Evolutionary conservation across 1,140 invertebrate genomes (phyloP).

Genomic region (Apis cerana): DNA sequence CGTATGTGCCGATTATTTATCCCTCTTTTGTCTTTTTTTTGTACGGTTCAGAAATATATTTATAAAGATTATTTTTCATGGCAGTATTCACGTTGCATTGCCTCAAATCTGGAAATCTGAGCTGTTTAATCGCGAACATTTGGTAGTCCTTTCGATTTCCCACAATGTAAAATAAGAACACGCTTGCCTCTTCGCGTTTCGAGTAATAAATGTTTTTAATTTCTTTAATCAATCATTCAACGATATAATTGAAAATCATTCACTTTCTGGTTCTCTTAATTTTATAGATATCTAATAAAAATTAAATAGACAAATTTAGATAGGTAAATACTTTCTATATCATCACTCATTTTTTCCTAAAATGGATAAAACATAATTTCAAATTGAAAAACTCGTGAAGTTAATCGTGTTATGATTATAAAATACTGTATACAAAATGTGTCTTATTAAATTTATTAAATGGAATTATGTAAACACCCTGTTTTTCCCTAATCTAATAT

Average conservation of each 20-base stretch:
- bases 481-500: slow-evolving; percentile 12
- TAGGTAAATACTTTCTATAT: neutral
- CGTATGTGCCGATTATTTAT: slow-evolving; percentile 9
- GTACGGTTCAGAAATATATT: slow-evolving; percentile 55
- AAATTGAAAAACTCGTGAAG: neutral
- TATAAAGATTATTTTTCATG: slow-evolving; percentile 64
- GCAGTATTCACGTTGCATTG: slow-evolving; percentile 63
- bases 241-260: neutral
- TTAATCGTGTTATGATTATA: neutral
- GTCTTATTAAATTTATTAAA: neutral
- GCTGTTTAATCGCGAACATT: slow-evolving; percentile 23
- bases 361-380: neutral
- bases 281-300: neutral
- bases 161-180: neutral
- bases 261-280: neutral
- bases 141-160: slow-evolving; percentile 8
- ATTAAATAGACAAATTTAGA: neutral
- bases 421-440: slow-evolving; percentile 4
- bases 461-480: slow-evolving; percentile 20
- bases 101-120: slow-evolving; percentile 55
- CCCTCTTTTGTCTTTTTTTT: slow-evolving; percentile 10
- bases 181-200: neutral
- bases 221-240: neutral
- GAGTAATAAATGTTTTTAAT: neutral
- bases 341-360: neutral